These are phyloP conservation scores for Trachelus tabidus DNA, from an alignment of 2,888 invertebrate species.

Conservation along the genomic window DNA sequence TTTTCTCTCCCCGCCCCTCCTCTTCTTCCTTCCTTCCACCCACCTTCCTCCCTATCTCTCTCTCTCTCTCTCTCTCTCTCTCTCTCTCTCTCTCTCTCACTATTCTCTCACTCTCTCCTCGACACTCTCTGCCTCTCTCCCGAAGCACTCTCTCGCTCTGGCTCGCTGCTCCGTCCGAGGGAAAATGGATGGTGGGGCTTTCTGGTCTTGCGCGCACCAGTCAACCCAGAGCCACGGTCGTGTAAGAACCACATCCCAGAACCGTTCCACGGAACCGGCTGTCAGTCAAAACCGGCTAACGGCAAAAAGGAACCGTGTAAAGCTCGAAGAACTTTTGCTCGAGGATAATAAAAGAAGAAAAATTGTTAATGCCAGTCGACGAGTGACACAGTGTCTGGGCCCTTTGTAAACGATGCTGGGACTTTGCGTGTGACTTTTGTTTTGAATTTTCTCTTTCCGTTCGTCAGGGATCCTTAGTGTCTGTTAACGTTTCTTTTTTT, in stretches of 20 bases:
- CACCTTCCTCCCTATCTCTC: conserved; percentile 17
- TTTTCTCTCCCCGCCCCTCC: conserved; percentile 13
- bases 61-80: conserved; percentile 11
- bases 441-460: background rate
- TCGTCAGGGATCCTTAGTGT: background rate
- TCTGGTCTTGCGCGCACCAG: conserved; percentile 63
- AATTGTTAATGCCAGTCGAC: background rate
- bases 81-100: conserved; percentile 22
- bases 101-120: conserved; percentile 18
- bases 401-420: background rate
- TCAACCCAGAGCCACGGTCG: conserved; percentile 65
- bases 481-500: background rate
- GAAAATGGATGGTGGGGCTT: conserved; percentile 61
- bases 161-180: conserved; percentile 28
- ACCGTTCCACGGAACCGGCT: conserved; percentile 15
- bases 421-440: background rate
- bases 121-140: conserved; percentile 21
- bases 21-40: conserved; percentile 9
- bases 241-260: conserved; percentile 55
- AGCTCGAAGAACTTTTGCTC: background rate
- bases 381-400: background rate
- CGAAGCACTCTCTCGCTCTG: conserved; percentile 25
- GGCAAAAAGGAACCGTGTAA: background rate
- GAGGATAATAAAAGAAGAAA: background rate
- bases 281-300: conserved; percentile 5